These are phyloP conservation scores for Ylistrum balloti DNA, from an alignment of 1,140 invertebrate species.

Conservation along the genomic window DNA sequence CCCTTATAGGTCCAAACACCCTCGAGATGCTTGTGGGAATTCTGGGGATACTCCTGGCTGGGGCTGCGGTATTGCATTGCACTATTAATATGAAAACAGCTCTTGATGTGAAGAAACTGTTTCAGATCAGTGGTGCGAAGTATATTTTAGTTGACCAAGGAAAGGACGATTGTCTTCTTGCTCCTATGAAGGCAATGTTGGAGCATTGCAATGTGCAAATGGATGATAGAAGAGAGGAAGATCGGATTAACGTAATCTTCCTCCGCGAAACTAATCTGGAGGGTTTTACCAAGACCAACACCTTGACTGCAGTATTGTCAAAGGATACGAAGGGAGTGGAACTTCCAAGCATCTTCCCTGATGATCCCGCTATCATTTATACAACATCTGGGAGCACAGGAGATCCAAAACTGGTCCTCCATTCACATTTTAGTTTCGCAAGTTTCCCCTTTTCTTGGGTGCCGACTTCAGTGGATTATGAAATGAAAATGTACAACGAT, in stretches of 20 bases:
- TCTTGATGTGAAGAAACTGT: conserved; percentile 38
- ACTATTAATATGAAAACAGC: conserved; percentile 37
- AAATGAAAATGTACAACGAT: not conserved
- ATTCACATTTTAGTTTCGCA: not conserved
- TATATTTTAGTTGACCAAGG: conserved; percentile 47
- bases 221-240: not conserved
- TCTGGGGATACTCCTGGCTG: conserved; percentile 43
- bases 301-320: not conserved
- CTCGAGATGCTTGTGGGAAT: conserved; percentile 47
- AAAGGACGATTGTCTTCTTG: not conserved
- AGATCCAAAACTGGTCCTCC: conserved; percentile 44
- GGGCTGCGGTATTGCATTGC: conserved; percentile 46
- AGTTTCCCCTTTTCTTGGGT: not conserved
- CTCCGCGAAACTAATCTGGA: not conserved
- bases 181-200: not conserved
- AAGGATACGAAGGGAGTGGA: not conserved
- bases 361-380: conserved; percentile 36
- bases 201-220: not conserved
- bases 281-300: not conserved
- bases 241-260: not conserved
- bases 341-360: conserved; percentile 26
- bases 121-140: conserved; percentile 19
- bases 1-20: conserved; percentile 49
- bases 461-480: not conserved
- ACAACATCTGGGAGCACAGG: conserved; percentile 55